Conservation (phyloP, 2,797 vertebrate genomes). For the Onychomys arenicola region DNA sequence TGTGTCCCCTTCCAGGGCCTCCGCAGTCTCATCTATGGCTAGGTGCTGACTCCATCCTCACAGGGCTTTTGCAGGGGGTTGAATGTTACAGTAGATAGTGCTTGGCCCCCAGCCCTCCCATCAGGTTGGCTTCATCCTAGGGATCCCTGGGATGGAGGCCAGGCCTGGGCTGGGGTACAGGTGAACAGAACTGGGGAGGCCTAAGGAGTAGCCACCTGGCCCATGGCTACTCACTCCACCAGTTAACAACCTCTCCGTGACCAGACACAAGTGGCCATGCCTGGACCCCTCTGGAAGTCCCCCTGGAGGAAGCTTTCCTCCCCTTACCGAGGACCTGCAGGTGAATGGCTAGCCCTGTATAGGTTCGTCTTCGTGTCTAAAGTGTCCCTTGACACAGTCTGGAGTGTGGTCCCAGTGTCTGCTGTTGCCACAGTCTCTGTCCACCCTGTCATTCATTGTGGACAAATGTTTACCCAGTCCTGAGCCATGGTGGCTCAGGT, state of each 20-base stretch:
- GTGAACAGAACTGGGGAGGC: background rate
- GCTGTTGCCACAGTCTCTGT: background rate
- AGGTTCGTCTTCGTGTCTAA: background rate
- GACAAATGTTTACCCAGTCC: background rate
- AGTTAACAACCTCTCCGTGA: too few species aligned
- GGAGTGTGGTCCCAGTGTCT: background rate
- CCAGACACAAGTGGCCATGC: background rate
- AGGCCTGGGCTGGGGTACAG: too few species aligned
- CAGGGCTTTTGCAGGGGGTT: background rate
- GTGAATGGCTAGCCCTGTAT: background rate
- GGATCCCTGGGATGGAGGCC: background rate
- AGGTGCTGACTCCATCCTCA: background rate
- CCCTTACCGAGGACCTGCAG: fast-evolving
- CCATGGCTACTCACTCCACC: background rate
- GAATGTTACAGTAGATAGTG: background rate
- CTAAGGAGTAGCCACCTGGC: background rate
- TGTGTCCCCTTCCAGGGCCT: background rate
- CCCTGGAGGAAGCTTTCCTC: background rate
- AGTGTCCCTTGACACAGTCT: background rate
- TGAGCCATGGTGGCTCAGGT: background rate
- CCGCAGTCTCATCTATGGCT: background rate
- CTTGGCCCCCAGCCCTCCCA: background rate
- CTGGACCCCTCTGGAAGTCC: background rate
- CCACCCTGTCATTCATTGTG: background rate
- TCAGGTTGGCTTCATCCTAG: background rate